These are phyloP conservation scores for Branchellion lobata DNA, from an alignment of 2,888 invertebrate species.

Conservation along the genomic window DNA sequence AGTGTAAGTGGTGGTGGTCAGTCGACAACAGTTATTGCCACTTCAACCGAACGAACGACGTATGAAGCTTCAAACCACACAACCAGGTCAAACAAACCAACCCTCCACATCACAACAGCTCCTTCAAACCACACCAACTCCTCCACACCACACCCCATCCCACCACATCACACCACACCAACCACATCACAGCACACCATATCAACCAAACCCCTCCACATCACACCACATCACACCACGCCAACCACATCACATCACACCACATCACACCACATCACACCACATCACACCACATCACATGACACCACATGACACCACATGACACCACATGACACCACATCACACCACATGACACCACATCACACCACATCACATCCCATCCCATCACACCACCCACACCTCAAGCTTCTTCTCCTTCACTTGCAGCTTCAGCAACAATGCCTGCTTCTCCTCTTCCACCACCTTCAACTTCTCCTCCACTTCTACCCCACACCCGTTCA, in stretches of 20 bases:
- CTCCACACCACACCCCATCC: not conserved
- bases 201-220: not conserved
- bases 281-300: not conserved
- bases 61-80: too few relatives aligned
- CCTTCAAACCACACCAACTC: too few relatives aligned
- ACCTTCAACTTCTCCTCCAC: conserved; percentile 8
- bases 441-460: conserved; percentile 20
- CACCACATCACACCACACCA: not conserved
- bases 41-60: too few relatives aligned
- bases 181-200: not conserved
- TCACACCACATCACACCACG: not conserved
- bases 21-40: too few relatives aligned
- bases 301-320: not conserved
- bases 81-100: too few relatives aligned
- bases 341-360: not conserved
- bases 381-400: not conserved
- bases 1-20: too few relatives aligned
- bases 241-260: not conserved
- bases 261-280: not conserved
- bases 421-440: conserved; percentile 10
- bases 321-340: not conserved
- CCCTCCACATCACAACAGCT: too few relatives aligned
- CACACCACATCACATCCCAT: not conserved
- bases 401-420: conserved; percentile 35
- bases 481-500: not conserved